Conservation (phyloP, 1,140 invertebrate genomes). For the Berghia stephanieae region DNA sequence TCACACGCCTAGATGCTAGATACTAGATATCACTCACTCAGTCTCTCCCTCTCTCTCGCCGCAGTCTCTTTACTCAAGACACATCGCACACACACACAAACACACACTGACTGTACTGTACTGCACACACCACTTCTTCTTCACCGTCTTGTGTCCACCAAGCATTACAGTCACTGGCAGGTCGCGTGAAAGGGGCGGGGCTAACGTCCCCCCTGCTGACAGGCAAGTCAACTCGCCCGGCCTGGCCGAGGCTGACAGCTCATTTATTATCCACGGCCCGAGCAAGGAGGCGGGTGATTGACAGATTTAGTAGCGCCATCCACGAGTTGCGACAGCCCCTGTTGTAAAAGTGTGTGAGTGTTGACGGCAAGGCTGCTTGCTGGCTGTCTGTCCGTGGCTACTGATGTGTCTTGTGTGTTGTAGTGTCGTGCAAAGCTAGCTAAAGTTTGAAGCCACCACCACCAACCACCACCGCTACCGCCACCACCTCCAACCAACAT, state of each 20-base stretch:
- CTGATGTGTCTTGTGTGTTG: too few relatives aligned
- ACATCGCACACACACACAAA: not conserved
- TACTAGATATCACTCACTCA: not conserved
- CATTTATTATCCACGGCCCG: conserved; percentile 56
- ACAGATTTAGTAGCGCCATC: conserved; percentile 61
- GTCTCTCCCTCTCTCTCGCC: not conserved
- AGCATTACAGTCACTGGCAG: not conserved
- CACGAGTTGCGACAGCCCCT: conserved; percentile 59
- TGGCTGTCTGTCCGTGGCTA: too few relatives aligned
- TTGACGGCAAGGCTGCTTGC: conserved; percentile 51
- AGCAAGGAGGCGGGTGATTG: conserved; percentile 53
- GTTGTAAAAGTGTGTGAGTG: conserved; percentile 61
- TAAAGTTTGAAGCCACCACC: too few relatives aligned
- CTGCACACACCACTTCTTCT: not conserved
- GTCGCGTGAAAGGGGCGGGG: conserved; percentile 35
- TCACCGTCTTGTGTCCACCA: not conserved
- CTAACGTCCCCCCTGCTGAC: conserved; percentile 40
- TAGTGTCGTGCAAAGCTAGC: too few relatives aligned
- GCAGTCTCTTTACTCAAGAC: not conserved
- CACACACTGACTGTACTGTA: not conserved
- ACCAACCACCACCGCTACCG: too few relatives aligned
- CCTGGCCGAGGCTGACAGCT: conserved; percentile 59
- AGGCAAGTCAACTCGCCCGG: conserved; percentile 49
- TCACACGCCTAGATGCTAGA: not conserved
- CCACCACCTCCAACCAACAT: too few relatives aligned